These are phyloP conservation scores for Notodonta ziczac DNA, from an alignment of 2,888 invertebrate species.

Conservation along the genomic window DNA sequence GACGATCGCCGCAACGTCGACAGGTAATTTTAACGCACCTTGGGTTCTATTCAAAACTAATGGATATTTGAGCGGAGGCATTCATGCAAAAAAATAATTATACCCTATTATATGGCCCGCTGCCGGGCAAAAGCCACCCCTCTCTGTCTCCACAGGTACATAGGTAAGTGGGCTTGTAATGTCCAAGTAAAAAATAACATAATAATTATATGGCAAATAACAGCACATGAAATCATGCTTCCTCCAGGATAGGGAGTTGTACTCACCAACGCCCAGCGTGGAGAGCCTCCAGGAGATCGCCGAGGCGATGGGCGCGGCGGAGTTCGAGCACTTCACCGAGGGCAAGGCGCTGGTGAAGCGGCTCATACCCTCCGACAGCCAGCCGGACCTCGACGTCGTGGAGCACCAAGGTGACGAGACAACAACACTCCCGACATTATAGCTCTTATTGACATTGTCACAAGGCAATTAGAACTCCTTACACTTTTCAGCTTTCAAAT, in stretches of 20 bases:
- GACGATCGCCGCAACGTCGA: constrained; percentile 55
- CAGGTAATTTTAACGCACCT: constrained; percentile 44
- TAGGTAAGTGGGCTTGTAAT: too few relatives aligned
- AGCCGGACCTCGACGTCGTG: constrained; percentile 74
- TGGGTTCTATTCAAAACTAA: not conserved
- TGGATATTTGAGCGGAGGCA: too few relatives aligned
- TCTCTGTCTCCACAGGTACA: too few relatives aligned
- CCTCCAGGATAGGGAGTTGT: constrained; percentile 64
- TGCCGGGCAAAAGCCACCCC: too few relatives aligned
- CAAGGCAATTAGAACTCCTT: too few relatives aligned
- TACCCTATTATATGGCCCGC: too few relatives aligned
- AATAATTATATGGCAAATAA: not conserved
- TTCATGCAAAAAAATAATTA: too few relatives aligned
- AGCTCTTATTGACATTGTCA: too few relatives aligned
- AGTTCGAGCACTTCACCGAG: constrained; percentile 77
- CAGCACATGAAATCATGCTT: constrained; percentile 8
- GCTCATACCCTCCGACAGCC: constrained; percentile 70
- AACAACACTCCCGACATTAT: too few relatives aligned
- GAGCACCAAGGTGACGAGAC: constrained; percentile 76
- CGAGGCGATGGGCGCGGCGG: constrained; percentile 81
- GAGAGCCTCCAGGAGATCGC: constrained; percentile 77
- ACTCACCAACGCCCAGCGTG: constrained; percentile 68
- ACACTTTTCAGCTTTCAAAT: too few relatives aligned
- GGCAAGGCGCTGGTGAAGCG: constrained; percentile 75
- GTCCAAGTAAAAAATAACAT: too few relatives aligned